Percentiles rank a stretch among this genome's conserved stretches.
Evolutionary conservation across 2,888 invertebrate genomes (phyloP).

Genomic region (Andrena haemorrhoa): DNA sequence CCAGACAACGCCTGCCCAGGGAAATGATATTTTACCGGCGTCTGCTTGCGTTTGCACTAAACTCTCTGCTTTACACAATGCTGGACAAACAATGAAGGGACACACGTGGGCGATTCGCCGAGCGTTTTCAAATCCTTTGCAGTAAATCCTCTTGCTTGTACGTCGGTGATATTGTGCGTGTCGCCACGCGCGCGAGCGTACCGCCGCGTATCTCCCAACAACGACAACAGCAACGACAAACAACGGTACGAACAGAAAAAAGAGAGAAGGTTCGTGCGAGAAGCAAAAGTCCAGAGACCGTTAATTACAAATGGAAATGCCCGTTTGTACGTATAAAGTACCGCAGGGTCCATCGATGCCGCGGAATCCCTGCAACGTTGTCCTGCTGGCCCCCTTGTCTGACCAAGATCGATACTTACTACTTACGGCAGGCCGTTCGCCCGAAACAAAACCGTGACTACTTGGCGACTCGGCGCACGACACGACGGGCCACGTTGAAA

Average conservation of each 20-base stretch:
- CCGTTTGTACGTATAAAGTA: neutral
- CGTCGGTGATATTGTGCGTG: conserved; percentile 27
- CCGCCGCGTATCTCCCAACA: neutral
- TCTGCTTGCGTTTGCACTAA: conserved; percentile 26
- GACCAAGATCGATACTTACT: conserved; percentile 56
- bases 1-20: too few relatives aligned
- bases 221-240: neutral
- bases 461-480: neutral
- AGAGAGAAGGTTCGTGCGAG: conserved; percentile 1
- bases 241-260: neutral
- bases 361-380: neutral
- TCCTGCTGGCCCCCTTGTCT: conserved; percentile 26
- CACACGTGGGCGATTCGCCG: conserved; percentile 10
- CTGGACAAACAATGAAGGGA: conserved; percentile 30
- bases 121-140: conserved; percentile 6
- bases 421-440: conserved; percentile 44
- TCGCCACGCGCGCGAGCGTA: conserved; percentile 1
- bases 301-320: neutral
- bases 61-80: conserved; percentile 41
- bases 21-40: conserved; percentile 52
- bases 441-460: conserved; percentile 40
- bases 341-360: neutral
- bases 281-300: neutral
- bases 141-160: neutral
- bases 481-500: neutral